Evolutionary conservation across 2,888 invertebrate species (phyloP), one percentile per base, ranked within the genome.

Genomic region (Lysandra bellargus): DNA sequence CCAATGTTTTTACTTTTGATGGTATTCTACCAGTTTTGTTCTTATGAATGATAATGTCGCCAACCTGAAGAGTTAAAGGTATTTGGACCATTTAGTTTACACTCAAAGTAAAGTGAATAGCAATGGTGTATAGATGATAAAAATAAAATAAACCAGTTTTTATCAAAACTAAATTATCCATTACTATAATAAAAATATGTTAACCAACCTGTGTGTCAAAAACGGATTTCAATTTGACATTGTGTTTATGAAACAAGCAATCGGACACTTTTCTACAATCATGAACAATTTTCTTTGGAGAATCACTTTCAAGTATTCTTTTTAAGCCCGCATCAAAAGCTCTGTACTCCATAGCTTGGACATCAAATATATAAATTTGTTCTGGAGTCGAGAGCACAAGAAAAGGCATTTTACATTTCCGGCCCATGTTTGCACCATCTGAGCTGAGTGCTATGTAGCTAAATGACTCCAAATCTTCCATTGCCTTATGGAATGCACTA

Each of bases 221-320:
- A 64, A 96, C 92, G 83, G 95, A 95, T 80, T 90, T 87, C 78
- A 96, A 86, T 83, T 93, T 91, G 14, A 96, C 92, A 86, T 92
- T 90, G 86, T 95, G 96, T 84, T 95, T 95, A 85, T 96, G 95
- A 86, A 91, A 94, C 76, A 96, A 87, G 83, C 95, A 95, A 84
- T 96, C 96, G 0, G 96, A 95, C 80, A 95, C 85, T 82, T 92
- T 91, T 80, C 96, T 91, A 82, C 95, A 95, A 84, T 96, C 95
- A 89, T 96, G 96, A 53, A 95, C 90, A 82, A 96, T 95, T 89
- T 96, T 95, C 80, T 94, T 92, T 49, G 95, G 92, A 78, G 83
- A 85, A 57, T 90, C 90, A 87, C 90, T 89, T 84, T 94, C 92
- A 78, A 95, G 87, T 4, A 95, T 83, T 74, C 92, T 88, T 82